These are phyloP conservation scores for Clangula hyemalis DNA, from an alignment of 2,797 vertebrate genomes.

Conservation along the genomic window DNA sequence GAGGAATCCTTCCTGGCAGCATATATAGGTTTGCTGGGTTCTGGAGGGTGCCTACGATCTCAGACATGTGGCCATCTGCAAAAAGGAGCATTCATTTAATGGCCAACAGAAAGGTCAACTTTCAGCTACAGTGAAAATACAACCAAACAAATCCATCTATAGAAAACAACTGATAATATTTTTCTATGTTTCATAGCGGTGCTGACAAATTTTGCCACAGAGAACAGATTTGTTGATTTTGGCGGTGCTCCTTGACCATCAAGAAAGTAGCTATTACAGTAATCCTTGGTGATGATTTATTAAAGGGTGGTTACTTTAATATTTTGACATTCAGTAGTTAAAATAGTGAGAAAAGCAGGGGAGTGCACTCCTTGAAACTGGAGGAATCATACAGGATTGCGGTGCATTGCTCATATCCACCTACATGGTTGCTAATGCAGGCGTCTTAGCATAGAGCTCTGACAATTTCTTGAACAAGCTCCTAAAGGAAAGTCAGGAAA, in stretches of 20 bases:
- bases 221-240: not conserved
- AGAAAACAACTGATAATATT: not conserved
- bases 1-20: not conserved
- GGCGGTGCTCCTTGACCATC: not conserved
- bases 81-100: not conserved
- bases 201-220: not conserved
- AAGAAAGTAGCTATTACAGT: not conserved
- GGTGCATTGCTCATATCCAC: not conserved
- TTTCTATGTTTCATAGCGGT: not conserved
- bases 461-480: not conserved
- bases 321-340: not conserved
- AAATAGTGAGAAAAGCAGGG: not conserved
- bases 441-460: not conserved
- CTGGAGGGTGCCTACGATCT: not conserved
- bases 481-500: not conserved
- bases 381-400: not conserved
- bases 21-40: fast-evolving
- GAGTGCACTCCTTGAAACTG: not conserved
- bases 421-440: fast-evolving
- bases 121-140: not conserved
- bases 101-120: not conserved
- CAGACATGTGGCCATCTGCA: not conserved
- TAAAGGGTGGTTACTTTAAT: not conserved
- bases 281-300: not conserved
- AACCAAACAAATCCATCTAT: not conserved